A percentile compares a stretch with the other conserved stretches of the same genome.
Evolutionary conservation across 2,113 vertebrate genomes (phyloP).

Genomic region (Sisor rabdophorus): DNA sequence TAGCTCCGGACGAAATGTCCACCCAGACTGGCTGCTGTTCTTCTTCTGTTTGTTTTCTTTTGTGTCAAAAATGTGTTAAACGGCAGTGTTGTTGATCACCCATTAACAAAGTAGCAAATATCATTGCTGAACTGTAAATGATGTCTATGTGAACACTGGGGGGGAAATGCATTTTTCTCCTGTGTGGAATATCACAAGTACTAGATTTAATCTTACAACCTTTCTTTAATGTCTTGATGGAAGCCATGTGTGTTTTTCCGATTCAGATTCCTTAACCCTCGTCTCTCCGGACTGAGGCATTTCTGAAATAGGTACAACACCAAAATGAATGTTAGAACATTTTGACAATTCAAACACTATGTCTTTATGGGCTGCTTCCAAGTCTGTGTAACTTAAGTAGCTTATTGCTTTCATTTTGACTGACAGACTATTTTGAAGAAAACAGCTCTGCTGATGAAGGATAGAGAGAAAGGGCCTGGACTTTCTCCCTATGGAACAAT

Average conservation of each 20-base stretch:
- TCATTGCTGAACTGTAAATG: slow-evolving; percentile 31
- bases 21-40: slow-evolving; percentile 16
- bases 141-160: slow-evolving; percentile 38
- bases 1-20: slow-evolving; percentile 4
- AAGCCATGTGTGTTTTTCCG: slow-evolving; percentile 46
- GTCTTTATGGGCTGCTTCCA: slow-evolving; percentile 4
- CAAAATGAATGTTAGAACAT: slow-evolving; percentile 6
- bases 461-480: slow-evolving; percentile 5
- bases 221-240: slow-evolving; percentile 48
- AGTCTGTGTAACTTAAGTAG: slow-evolving; percentile 18
- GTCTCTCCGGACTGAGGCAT: not conserved
- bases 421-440: slow-evolving; percentile 14
- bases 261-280: slow-evolving; percentile 38
- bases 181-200: slow-evolving; percentile 43
- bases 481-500: slow-evolving; percentile 28
- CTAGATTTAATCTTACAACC: slow-evolving; percentile 51
- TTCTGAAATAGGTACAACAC: slow-evolving; percentile 3
- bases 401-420: not conserved
- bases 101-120: slow-evolving; percentile 26
- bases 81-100: slow-evolving; percentile 7
- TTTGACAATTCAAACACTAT: not conserved
- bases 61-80: slow-evolving; percentile 28
- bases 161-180: slow-evolving; percentile 28
- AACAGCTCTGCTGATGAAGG: slow-evolving; percentile 5
- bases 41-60: slow-evolving; percentile 31